Evolutionary conservation across 2,113 vertebrate genomes (phyloP).

Genomic region (Etheostoma spectabile): DNA sequence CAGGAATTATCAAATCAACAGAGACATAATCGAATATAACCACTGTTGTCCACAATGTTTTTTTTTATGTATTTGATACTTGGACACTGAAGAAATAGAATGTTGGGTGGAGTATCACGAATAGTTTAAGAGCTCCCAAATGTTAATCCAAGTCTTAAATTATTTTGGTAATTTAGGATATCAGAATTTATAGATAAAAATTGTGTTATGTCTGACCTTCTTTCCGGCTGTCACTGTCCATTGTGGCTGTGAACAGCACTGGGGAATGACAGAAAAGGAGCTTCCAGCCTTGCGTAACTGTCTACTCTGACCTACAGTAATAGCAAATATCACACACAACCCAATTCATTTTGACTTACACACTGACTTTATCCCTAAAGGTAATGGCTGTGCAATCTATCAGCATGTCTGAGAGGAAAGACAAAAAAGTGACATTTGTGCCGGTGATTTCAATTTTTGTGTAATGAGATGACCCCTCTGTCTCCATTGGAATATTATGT

Average conservation of each 20-base stretch:
- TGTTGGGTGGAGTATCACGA: background rate
- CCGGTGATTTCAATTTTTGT: conserved; percentile 49
- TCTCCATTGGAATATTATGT: conserved; percentile 36
- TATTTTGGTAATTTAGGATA: conserved; percentile 1
- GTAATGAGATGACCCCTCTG: conserved; percentile 46
- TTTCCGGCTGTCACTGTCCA: background rate
- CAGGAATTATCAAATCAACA: background rate
- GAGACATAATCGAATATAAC: background rate
- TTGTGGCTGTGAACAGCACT: background rate
- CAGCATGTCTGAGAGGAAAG: conserved; percentile 46
- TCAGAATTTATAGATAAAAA: conserved; percentile 11
- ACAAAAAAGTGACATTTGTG: conserved; percentile 59
- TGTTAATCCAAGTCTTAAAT: background rate
- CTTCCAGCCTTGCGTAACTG: background rate
- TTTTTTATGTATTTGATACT: conserved; percentile 2
- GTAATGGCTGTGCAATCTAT: conserved; percentile 35
- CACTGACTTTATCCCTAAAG: conserved; percentile 19
- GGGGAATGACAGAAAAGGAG: conserved; percentile 7
- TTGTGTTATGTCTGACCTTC: background rate
- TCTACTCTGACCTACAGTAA: background rate
- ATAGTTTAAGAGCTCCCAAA: background rate
- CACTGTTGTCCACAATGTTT: background rate
- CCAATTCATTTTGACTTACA: conserved; percentile 20
- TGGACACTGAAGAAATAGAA: background rate
- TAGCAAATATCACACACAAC: conserved; percentile 35